Percentiles rank a stretch among this genome's conserved stretches.
These are phyloP conservation scores for Dasyprocta punctata DNA, from an alignment of 2,113 vertebrate genomes.

Conservation along the genomic window DNA sequence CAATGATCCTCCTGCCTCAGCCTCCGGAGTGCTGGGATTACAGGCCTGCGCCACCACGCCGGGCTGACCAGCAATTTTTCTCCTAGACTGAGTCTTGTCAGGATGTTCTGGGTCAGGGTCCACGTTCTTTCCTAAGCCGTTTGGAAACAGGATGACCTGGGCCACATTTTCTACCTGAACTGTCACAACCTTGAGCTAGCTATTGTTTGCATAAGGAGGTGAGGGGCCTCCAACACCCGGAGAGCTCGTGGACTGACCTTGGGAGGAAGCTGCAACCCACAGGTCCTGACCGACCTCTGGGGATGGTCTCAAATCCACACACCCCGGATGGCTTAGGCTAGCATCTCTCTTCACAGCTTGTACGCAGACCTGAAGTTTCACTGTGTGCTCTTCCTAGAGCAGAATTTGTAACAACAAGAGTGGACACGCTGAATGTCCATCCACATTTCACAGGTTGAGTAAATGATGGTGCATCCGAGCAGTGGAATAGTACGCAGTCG, in stretches of 20 bases:
- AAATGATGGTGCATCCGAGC: rapidly evolving
- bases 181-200: neutral
- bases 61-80: neutral
- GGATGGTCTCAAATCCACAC: neutral
- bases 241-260: neutral
- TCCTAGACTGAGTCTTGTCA: too few species aligned
- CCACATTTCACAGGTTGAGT: too few species aligned
- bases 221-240: neutral
- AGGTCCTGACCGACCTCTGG: neutral
- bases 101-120: neutral
- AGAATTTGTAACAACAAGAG: neutral
- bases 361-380: too few species aligned
- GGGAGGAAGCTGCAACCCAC: neutral
- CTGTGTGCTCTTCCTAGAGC: neutral
- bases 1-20: too few species aligned
- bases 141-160: neutral
- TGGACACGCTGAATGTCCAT: neutral
- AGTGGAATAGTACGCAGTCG: neutral
- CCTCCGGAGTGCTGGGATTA: too few species aligned
- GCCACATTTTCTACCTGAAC: neutral
- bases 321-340: rapidly evolving
- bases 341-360: neutral
- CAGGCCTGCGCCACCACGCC: too few species aligned
- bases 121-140: too few species aligned
- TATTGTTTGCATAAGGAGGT: neutral